Percentiles rank a stretch among this genome's conserved stretches.
Evolutionary conservation across 2,888 invertebrate species (phyloP).

Genomic region (Cremastobaeus sp.): DNA sequence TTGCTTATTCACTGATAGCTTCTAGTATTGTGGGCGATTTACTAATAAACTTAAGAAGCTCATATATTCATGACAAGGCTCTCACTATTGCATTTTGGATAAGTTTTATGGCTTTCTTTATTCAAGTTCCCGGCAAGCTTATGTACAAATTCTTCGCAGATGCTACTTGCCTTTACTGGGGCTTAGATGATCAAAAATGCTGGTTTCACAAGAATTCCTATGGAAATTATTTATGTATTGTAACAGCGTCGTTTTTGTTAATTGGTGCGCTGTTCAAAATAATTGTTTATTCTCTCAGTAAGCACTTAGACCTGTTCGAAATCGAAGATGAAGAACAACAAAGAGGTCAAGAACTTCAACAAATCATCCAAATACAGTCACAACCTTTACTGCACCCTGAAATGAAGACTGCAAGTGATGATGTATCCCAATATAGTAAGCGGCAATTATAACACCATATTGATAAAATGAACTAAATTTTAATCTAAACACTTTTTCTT

Average conservation of each 20-base stretch:
- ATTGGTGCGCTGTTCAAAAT: conserved; percentile 78
- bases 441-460: too few relatives aligned
- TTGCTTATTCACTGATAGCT: conserved; percentile 77
- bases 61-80: conserved; percentile 82
- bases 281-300: conserved; percentile 78
- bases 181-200: conserved; percentile 76
- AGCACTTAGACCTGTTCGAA: conserved; percentile 76
- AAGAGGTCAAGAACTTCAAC: conserved; percentile 62
- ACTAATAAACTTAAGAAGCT: conserved; percentile 80
- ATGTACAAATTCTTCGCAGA: conserved; percentile 81
- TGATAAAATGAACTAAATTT: too few relatives aligned
- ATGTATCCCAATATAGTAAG: too few relatives aligned
- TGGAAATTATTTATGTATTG: conserved; percentile 79
- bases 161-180: conserved; percentile 79
- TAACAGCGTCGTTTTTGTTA: conserved; percentile 78
- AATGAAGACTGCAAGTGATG: not conserved
- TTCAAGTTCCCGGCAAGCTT: conserved; percentile 83
- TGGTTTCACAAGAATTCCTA: conserved; percentile 79
- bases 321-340: conserved; percentile 37
- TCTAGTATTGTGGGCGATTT: conserved; percentile 79
- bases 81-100: conserved; percentile 81
- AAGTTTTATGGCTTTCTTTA: conserved; percentile 80
- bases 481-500: too few relatives aligned
- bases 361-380: conserved; percentile 59
- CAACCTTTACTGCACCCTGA: conserved; percentile 60